Evolutionary conservation across 1,140 invertebrate species (phyloP), one percentile per base, ranked within the genome.

Genomic region (Drosophila prosaltans): DNA sequence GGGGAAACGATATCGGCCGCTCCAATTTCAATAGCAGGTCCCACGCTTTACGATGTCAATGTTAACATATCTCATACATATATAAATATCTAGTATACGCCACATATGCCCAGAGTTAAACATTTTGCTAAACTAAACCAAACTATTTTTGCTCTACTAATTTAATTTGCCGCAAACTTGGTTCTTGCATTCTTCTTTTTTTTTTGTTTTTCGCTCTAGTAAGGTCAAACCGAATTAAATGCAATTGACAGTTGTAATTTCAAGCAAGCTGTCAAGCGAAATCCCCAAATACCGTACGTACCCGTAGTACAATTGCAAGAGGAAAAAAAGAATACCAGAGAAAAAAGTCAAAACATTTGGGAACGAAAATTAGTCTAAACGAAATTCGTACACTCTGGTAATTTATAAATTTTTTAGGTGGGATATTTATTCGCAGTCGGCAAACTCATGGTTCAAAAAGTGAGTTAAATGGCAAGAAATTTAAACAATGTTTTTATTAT

Each of bases 241-340:
- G 84, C 84, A 89, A 89, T 89, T 89, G 84, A 89, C 84, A 89
- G 84, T 89, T 80, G 84, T 85, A 89, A 89, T 89, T 89, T 89
- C 81, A 74, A 89, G 72, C 84, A 80, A 77, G 74, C 84, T 89
- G 84, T 89, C 84, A 89, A 67, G 43, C 80, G 71, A 84, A 89
- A 89, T 89, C 84, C 84, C 85, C 78, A 73, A 81, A 66, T 78
- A 62, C 75, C 78, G 76, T 70, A 71, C 78, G 76, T 70, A 71
- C 67, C 65, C n/a, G 28, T 45, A 55, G 66, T 59, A 72, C 72
- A 63, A 78, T 78, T 65, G 36, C 30, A 69, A 67, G 51, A 60
- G 39, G 6, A 59, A 51, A 43, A 64, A 43, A 61, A 36, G 36
- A 72, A 81, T 36, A 5, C 1, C 3, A 36, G 32, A 36, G 4